phyloP scores from a whole-genome alignment of 2,113 vertebrate species.

The Cyrtonyx montezumae region DNA sequence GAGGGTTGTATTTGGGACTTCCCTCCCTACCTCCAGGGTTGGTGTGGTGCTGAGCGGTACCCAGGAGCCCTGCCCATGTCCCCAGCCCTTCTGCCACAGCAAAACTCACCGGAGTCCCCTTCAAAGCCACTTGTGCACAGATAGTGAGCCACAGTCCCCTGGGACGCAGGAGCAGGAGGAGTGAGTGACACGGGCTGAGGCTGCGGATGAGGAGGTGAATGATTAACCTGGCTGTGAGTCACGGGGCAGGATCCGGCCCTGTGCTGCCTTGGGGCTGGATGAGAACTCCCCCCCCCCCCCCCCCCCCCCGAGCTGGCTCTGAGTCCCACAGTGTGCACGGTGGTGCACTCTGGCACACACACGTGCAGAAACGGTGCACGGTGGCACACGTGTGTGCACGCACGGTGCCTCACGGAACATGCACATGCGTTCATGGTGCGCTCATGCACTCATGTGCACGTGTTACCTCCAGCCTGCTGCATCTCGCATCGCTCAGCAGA shows the following conservation, averaged over 20 bases:
- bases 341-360: neutral
- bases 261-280: fast-evolving
- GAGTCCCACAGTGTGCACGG: neutral
- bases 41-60: neutral
- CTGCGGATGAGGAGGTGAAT: neutral
- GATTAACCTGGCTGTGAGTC: neutral
- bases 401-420: neutral
- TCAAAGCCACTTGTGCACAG: fast-evolving
- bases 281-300: neutral
- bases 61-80: neutral
- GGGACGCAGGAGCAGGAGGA: neutral
- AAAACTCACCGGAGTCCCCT: neutral
- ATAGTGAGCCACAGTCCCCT: neutral
- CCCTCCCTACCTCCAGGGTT: neutral
- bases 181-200: neutral
- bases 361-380: neutral
- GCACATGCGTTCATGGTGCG: neutral
- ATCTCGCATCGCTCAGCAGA: neutral
- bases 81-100: neutral
- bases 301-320: neutral
- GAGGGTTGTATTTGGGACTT: neutral
- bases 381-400: fast-evolving
- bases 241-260: fast-evolving
- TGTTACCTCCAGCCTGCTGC: neutral
- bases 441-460: neutral